Evolutionary conservation across 2,797 vertebrate genomes (phyloP), one percentile per base, ranked within the genome.

Genomic region (Sebastes paucispinis): DNA sequence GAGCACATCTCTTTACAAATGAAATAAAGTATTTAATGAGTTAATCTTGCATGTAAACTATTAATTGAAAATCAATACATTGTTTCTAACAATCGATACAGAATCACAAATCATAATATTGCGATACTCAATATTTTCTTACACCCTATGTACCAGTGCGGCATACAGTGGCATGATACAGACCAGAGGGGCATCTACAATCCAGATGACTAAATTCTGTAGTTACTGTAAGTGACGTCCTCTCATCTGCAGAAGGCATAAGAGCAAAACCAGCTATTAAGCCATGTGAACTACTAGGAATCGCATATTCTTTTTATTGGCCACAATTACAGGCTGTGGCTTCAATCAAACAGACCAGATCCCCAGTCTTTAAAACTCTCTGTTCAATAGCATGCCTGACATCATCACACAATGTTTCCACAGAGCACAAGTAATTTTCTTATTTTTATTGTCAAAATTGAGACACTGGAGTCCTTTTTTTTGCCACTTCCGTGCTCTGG

Each of bases 391-490:
- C 52, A 77, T 34, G 4, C 60, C 70, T 86, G 81, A 83, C 73
- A 77, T 88, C 78, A 87, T 70, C 14, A 59, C 55, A 70, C 39
- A 64, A 2, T 31, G 47, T 79, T 87, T 90, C 73, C 86, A 88
- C 10, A 73, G 9, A 57, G 34, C 5, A 31, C 2, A 54, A 80
- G n/a, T 60, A 0, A n/a, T 77, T 79, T 81, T 73, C 54, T 27
- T 11, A 24, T 68, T 85, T 84, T 62, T 31, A 58, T 58, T 69
- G 32, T 80, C 31, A 47, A 62, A 84, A 29, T 8, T 4, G 36
- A 77, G 60, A 81, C 47, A n/a, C 5, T 47, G 11, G 62, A 63
- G 66, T 71, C 29, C 27, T 31, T 39, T 60, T 75, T 69, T 63
- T 71, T 65, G 18, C 20, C 52, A 52, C 2, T 71, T 24, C 6